Percentiles rank a stretch among this genome's conserved stretches.
Evolutionary conservation across 2,113 vertebrate genomes (phyloP).

Genomic region (human): DNA sequence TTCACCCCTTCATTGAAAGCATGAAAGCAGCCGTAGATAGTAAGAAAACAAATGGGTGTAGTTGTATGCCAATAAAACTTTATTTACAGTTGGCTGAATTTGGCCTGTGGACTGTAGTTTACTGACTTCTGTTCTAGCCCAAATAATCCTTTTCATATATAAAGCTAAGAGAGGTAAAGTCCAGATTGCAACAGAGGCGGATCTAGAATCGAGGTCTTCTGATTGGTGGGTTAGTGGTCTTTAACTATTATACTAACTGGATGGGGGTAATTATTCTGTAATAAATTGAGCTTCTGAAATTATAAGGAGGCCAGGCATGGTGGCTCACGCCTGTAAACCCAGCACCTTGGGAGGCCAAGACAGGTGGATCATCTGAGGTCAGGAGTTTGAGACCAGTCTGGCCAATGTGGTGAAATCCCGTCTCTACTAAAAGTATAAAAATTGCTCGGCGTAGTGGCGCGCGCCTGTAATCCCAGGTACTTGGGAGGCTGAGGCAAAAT

Average conservation of each 20-base stretch:
- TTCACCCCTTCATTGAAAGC: neutral
- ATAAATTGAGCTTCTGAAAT: slow-evolving; percentile 34
- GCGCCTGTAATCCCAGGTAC: too few relatives aligned
- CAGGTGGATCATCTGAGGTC: too few relatives aligned
- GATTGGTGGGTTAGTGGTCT: neutral
- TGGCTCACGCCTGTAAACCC: too few relatives aligned
- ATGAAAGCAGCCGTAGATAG: neutral
- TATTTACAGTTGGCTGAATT: neutral
- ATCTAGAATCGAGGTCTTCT: neutral
- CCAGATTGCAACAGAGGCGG: neutral
- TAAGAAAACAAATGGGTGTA: neutral
- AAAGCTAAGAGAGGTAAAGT: neutral
- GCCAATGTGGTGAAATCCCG: too few relatives aligned
- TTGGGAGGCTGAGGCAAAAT: too few relatives aligned
- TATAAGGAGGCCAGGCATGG: neutral
- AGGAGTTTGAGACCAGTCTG: too few relatives aligned
- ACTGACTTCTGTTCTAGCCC: neutral
- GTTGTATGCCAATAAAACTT: neutral
- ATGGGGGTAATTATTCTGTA: neutral
- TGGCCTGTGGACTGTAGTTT: neutral
- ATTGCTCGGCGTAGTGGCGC: too few relatives aligned
- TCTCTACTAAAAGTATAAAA: too few relatives aligned
- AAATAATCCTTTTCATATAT: neutral
- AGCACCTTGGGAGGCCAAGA: too few relatives aligned
- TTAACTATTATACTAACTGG: neutral